Base-by-base conservation (phyloP, 2,888 invertebrate species). In the Mimachlamys varia region DNA sequence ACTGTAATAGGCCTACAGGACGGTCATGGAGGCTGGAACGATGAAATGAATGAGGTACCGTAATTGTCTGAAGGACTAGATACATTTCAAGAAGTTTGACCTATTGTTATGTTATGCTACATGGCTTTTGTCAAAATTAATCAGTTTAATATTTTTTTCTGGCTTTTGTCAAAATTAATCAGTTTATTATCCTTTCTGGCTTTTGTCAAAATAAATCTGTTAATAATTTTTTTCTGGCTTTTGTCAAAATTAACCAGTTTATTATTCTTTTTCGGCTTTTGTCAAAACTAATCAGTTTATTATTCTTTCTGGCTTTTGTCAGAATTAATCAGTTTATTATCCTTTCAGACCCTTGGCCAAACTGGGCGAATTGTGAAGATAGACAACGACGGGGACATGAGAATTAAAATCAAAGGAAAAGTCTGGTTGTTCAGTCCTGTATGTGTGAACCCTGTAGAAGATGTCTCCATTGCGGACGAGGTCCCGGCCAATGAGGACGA, bases 21-120 rank as follows among this genome's bases (percentile, higher is more conserved):
- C 44, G 94, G 94, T 7, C 94, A 94, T 89, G 94, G 94, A 10
- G 94, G 94, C 38, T 94, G 94, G 94, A 94, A 93, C 50, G 92
- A 93, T 88, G 92, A 93, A 33, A 94, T 94, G 94, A 91, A 91
- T 62, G 89, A 91, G 27, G 93, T 93, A 91, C n/a, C n/a, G n/a
- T n/a, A n/a, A n/a, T n/a, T n/a, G 44, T 44, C 7, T 44, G 3
- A 44, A 44, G 44, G 44, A 44, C 44, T 44, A 7, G 44, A 44
- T 44, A 44, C 44, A 44, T 7, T 44, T 44, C 44, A 44, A 7
- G 3, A 44, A 44, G 44, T 44, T 44, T 44, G 44, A 44, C 4
- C 44, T 44, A 3, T 44, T 44, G 44, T 44, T 44, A 44, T 44
- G 3, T 3, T 44, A 44, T 44, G 44, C 44, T 44, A 44, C 7